Evolutionary conservation across 2,113 vertebrate genomes (phyloP).

Genomic region (Chloropsis cyanopogon): DNA sequence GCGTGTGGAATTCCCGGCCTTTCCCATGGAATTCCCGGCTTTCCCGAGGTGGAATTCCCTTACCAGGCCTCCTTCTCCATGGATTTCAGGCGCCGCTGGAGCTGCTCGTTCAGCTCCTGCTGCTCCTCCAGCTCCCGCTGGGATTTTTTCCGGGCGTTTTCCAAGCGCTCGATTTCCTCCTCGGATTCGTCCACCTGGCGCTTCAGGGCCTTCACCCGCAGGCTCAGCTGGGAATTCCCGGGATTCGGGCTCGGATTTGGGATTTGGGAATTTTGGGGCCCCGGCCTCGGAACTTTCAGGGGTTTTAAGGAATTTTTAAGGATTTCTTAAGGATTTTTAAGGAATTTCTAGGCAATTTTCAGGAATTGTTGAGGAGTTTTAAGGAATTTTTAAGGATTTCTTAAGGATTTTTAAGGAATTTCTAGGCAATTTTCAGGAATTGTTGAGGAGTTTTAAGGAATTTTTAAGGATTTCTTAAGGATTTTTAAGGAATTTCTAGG

Average conservation of each 20-base stretch:
- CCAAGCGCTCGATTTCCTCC: conserved; percentile 89
- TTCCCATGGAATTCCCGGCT: too few species aligned
- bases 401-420: too few species aligned
- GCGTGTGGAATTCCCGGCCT: too few species aligned
- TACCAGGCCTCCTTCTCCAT: conserved; percentile 90
- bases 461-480: too few species aligned
- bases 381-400: too few species aligned
- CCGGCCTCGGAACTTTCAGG: background rate
- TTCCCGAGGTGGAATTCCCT: background rate
- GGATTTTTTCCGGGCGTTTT: conserved; percentile 83
- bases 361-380: too few species aligned
- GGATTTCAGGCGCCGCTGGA: conserved; percentile 81
- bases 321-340: too few species aligned
- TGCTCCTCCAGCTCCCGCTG: conserved; percentile 92
- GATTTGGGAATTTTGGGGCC: background rate
- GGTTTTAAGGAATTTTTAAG: background rate
- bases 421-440: too few species aligned
- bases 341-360: too few species aligned
- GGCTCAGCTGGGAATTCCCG: conserved; percentile 74
- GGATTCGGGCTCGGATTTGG: background rate
- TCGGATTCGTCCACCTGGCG: conserved; percentile 92
- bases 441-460: too few species aligned
- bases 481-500: too few species aligned
- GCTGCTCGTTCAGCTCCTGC: conserved; percentile 85
- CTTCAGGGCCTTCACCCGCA: conserved; percentile 92